Percentiles rank a stretch among this genome's conserved stretches.
phyloP scores from a whole-genome alignment of 1,140 invertebrate species.

The Rhopalosiphum maidis region DNA sequence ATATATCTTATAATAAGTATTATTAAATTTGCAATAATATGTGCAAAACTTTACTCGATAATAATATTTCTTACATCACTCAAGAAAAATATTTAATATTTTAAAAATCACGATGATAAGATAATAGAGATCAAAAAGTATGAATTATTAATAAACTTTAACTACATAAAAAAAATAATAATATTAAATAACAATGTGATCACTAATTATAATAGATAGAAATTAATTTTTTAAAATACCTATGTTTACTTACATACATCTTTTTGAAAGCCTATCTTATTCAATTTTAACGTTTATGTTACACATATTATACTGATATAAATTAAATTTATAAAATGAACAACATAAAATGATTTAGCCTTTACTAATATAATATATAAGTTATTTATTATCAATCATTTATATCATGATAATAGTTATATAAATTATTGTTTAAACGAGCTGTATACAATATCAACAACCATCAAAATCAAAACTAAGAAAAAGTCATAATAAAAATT shows the following conservation, averaged over 20 bases:
- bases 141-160: background rate
- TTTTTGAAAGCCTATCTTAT: background rate
- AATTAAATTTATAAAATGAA: background rate
- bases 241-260: background rate
- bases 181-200: background rate
- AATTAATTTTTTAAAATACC: background rate
- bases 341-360: background rate
- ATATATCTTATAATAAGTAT: background rate
- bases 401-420: background rate
- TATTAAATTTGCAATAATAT: background rate
- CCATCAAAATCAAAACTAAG: slow-evolving; percentile 3
- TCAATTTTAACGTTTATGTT: background rate
- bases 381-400: background rate
- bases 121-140: background rate
- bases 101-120: background rate
- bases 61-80: background rate
- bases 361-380: background rate
- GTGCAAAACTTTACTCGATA: background rate
- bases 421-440: background rate
- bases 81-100: background rate
- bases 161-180: background rate
- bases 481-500: background rate
- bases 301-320: background rate
- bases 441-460: background rate
- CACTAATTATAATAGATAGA: background rate